Conservation (phyloP, 64 coral and sea anemone genomes). For the Dendrophyllia cribrosa region DNA sequence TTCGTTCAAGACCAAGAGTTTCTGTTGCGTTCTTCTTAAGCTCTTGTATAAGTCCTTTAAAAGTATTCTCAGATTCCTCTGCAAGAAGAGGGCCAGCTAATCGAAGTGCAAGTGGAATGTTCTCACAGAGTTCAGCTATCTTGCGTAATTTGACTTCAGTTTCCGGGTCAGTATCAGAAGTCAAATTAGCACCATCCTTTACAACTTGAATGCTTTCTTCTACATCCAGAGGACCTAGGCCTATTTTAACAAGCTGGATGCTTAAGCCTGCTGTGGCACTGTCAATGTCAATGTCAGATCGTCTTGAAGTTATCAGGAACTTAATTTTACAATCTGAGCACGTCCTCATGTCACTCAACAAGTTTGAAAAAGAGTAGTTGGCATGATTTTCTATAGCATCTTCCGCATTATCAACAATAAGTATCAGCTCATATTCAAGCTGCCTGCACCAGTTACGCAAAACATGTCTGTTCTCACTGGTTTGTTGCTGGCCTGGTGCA, state of each 20-base stretch:
- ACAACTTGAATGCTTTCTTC: constrained; percentile 39
- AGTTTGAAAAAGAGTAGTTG: constrained; percentile 16
- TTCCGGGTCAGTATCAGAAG: not conserved
- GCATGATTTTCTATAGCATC: constrained; percentile 44
- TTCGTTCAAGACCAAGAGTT: constrained; percentile 11
- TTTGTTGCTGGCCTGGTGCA: constrained; percentile 28
- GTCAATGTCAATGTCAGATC: constrained; percentile 26
- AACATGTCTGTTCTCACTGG: constrained; percentile 13
- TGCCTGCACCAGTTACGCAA: constrained; percentile 47
- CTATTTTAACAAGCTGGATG: not conserved
- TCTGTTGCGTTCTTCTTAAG: constrained; percentile 6
- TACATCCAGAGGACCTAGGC: constrained; percentile 19
- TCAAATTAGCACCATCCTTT: not conserved
- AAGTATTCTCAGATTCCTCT: constrained; percentile 18
- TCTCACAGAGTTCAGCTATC: constrained; percentile 38
- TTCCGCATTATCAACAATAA: constrained; percentile 71
- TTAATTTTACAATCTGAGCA: constrained; percentile 40
- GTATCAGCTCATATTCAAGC: constrained; percentile 16
- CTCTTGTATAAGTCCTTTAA: constrained; percentile 15
- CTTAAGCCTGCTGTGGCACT: not conserved
- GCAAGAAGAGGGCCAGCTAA: constrained; percentile 36
- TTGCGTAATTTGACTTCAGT: not conserved
- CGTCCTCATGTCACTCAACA: constrained; percentile 47
- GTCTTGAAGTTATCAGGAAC: constrained; percentile 58
- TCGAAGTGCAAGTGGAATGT: too few relatives aligned